Base-by-base conservation (phyloP, 1,140 invertebrate genomes). In the Lordiphosa clarofinis region DNA sequence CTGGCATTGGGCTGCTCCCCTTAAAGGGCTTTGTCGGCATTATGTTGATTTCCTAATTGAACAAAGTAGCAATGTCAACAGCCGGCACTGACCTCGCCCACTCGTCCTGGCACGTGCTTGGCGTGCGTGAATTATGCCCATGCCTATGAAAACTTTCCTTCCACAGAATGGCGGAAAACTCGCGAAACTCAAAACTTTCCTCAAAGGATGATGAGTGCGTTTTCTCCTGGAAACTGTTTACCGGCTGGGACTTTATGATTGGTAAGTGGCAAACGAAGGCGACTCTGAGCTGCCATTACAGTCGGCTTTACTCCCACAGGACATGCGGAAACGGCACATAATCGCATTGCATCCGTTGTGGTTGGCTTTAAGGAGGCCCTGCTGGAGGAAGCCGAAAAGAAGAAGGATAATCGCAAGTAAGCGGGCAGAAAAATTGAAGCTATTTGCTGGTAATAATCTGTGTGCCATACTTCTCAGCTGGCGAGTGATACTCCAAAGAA, bases 181-280 rank as follows among this genome's bases (percentile, higher is more conserved):
- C 97, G 1, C 90, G 96, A 58, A 94, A 96, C 91, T 97, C 96
- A 44, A 98, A 98, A 90, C 87, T 98, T 58, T 96, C 96, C 0
- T 96, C 97, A 88, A 98, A 99, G 87, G 96, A 98, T 74, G 97
- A 99, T 88, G 96, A 99, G 89, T 99, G 95, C 78, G 93, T 95
- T 31, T 99, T 99, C 87, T 96, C 96, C 0, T 99, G 98, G 97
- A 98, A 98, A 90, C 90, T 99, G 1, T 98, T 98, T 88, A 98
- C 96, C 4, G 96, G 96, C 3, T 99, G 98, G 98, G 97, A 99
- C 90, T 99, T 96, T 89, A 98, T 97, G 95, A 98, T 98, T 67
- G 97, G 97, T 21, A 97, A 82, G 71, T 76, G 43, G 42, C 43
- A 28, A 6, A 9, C 11, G 24, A 24, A 35, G 36, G n/a, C 35